Evolutionary conservation across 2,113 vertebrate species (phyloP), one percentile per base, ranked within the genome.

Genomic region (Rhynchomys soricoides): DNA sequence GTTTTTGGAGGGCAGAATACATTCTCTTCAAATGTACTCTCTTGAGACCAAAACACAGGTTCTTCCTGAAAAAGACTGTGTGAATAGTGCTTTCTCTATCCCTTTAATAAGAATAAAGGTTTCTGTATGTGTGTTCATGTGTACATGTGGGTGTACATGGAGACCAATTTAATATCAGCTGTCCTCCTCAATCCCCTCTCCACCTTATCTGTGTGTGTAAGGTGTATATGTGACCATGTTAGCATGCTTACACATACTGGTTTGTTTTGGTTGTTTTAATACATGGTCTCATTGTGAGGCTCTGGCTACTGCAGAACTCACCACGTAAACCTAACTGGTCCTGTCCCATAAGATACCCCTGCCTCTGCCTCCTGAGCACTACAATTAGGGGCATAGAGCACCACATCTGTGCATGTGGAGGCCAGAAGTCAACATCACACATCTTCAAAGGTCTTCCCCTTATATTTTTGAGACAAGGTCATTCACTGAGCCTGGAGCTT

Each of bases 101-200:
- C 45, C 68, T 9, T 73, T 85, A 66, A n/a, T 57, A 90, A 95
- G 10, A 85, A 55, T 73, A 86, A 83, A 71, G 55, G n/a, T 95
- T 91, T 55, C 17, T 85, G 26, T 7, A 16, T 85, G 55, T 45
- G 8, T 83, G 24, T 62, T 1, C 10, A 8, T 82, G 55, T 64
- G 21, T 40, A 6, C 26, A 16, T 48, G 45, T 16, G 4, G 8
- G 13, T 68, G 31, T 34, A 68, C 31, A 77, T 48, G 45, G 74
- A 48, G 74, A 45, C 21, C 26, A 48, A 31, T 16, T 48, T 48
- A 48, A 26, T 15, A 50, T 29, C 31, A 48, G 13, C 24, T 15
- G 26, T 77, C 74, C 7, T 31, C 22, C 24, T 75, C 24, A 75
- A 15, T 75, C 12, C 16, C 24, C 40, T 48, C 13, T 77, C 45